Percentiles rank a stretch among this genome's conserved stretches.
These are phyloP conservation scores for Microcebus griseorufus DNA, from an alignment of 2,113 vertebrate genomes.

Conservation along the genomic window DNA sequence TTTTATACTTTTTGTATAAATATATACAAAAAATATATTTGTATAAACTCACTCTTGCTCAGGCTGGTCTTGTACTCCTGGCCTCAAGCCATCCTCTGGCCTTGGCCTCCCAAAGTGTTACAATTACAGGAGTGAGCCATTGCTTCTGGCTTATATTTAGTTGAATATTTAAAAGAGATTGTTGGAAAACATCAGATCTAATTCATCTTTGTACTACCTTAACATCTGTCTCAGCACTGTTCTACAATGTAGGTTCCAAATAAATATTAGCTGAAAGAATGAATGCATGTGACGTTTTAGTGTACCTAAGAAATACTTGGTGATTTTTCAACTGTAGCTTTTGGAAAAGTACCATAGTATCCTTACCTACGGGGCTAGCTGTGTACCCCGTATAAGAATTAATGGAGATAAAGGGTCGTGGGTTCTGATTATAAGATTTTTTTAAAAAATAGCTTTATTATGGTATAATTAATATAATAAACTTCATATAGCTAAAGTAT, in stretches of 20 bases:
- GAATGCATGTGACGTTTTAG: neutral
- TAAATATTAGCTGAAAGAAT: neutral
- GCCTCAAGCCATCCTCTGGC: neutral
- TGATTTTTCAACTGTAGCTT: conserved; percentile 1
- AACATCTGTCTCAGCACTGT: neutral
- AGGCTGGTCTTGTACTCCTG: neutral
- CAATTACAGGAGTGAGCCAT: no score
- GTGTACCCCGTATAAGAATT: neutral
- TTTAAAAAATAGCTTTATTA: neutral
- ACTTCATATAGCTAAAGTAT: neutral
- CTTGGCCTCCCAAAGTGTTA: neutral
- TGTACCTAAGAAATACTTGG: neutral
- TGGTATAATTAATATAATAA: neutral
- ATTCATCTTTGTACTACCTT: neutral
- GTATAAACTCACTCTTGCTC: no score
- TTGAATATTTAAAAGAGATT: conserved; percentile 7
- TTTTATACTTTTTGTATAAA: no score
- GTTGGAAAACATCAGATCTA: neutral
- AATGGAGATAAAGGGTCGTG: neutral
- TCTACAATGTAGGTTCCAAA: neutral
- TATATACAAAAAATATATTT: no score
- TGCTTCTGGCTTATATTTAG: no score
- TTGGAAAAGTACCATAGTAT: neutral
- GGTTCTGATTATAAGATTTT: neutral
- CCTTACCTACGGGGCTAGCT: neutral